Conservation (phyloP, 2,888 invertebrate species). For the Philereme vetulata region DNA sequence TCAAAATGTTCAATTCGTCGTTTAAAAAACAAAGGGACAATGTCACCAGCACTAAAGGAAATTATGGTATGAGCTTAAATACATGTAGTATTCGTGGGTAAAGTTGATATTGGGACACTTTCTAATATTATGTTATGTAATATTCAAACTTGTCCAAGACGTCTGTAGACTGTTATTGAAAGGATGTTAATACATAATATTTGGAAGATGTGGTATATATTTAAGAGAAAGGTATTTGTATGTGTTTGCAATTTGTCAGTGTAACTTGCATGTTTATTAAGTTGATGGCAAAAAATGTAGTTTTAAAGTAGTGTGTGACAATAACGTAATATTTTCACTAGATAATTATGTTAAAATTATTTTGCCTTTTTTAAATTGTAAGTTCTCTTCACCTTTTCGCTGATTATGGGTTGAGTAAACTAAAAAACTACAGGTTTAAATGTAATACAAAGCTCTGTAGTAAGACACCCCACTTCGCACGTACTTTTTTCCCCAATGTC, state of each 20-base stretch:
- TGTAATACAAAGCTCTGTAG: too few species aligned
- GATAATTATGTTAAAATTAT: too few species aligned
- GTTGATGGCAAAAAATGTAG: background rate
- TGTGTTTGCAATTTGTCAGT: conserved; percentile 1
- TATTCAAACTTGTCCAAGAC: conserved; percentile 11
- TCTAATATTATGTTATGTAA: conserved; percentile 11
- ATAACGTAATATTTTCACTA: conserved; percentile 1
- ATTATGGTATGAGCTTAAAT: conserved; percentile 25
- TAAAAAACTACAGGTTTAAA: too few species aligned
- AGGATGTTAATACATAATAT: conserved; percentile 20
- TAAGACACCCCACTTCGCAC: too few species aligned
- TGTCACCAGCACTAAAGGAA: conserved; percentile 3
- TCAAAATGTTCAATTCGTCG: too few species aligned
- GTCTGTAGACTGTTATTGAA: conserved; percentile 6
- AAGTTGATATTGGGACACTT: conserved; percentile 13
- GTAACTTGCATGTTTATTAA: background rate
- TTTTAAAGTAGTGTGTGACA: conserved; percentile 5
- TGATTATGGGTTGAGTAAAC: too few species aligned
- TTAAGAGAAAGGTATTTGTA: conserved; percentile 6
- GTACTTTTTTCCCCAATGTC: too few species aligned
- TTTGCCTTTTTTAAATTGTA: too few species aligned
- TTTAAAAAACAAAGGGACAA: background rate
- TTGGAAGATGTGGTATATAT: conserved; percentile 7
- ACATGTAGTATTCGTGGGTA: conserved; percentile 17
- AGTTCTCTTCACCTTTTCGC: too few species aligned